Conservation (phyloP, 2,113 vertebrate species). For the Serilophus lunatus region DNA sequence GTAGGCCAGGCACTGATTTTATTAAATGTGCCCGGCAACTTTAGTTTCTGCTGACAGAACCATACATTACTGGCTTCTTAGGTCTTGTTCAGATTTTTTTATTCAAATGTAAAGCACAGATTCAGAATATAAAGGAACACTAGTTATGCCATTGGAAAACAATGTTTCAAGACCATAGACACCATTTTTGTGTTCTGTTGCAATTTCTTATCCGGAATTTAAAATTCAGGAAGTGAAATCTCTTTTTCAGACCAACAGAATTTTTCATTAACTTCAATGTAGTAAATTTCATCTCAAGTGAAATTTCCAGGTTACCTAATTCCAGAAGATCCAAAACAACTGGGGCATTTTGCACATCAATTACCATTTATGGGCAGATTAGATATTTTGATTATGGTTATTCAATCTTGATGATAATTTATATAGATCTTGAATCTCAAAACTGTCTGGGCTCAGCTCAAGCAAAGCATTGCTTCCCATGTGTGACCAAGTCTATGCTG, state of each 20-base stretch:
- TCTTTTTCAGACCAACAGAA: background rate
- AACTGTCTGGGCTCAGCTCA: background rate
- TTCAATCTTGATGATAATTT: background rate
- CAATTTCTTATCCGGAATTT: background rate
- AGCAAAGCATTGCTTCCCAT: background rate
- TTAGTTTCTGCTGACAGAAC: background rate
- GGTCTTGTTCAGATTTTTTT: background rate
- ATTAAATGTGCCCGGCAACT: background rate
- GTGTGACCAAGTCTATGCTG: rapidly evolving
- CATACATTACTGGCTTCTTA: background rate
- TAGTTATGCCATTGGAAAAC: background rate
- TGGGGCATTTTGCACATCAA: background rate
- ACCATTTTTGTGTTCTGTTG: background rate
- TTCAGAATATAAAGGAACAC: background rate
- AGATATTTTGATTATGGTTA: background rate
- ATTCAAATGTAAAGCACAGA: rapidly evolving
- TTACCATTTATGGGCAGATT: background rate
- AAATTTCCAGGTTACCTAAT: background rate
- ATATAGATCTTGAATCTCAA: background rate
- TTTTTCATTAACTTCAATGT: background rate
- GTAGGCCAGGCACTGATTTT: background rate
- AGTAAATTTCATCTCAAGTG: background rate
- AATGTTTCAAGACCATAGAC: background rate
- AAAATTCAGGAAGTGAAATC: background rate
- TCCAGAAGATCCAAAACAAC: background rate